Base-by-base conservation (phyloP, 2,113 vertebrate species). In the Otus sunia region DNA sequence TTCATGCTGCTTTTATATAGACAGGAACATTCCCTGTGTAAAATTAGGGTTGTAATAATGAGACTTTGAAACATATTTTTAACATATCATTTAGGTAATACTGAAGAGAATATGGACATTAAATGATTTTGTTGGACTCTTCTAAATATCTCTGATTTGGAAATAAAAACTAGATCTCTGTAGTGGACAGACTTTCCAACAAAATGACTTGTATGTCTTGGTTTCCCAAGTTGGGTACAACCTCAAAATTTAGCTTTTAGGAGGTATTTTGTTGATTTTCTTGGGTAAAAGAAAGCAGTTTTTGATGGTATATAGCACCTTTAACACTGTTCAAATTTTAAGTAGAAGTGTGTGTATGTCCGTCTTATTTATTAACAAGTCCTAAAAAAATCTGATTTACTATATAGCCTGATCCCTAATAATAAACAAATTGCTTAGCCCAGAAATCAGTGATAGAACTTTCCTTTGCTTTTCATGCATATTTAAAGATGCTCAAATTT, bases 291-390 rank as follows among this genome's bases (percentile, higher is more conserved):
- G 11, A n/a, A 47, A 81, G 9, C 13, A 37, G 4, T 7, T 74
- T 80, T 66, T 59, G 47, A 45, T 8, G 3, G 6, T 32, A 8
- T 13, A 5, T 5, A 52, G 6, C 11, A 18, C 66, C 8, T 71
- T 74, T 27, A 66, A 27, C 80, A 20, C 5, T 47, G 14, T 22
- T 47, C 8, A 59, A 12, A 59, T 66, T 76, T 32, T 62, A 53
- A 66, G 2, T 85, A 34, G 9, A 60, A 49, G 1, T 67, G 1
- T 76, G 1, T 67, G 1, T 76, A n/a, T 14, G 6, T 27, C 12
- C 77, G 10, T 64, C 36, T 53, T 76, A 26, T 34, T 69, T 75
- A 36, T 88, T 75, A 41, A 6, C 5, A 62, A 4, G 59, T 59
- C 39, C 37, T 13, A 0, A 0, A 47, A 41, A 72, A 45, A 26